Base-by-base conservation (phyloP, 2,888 invertebrate genomes). In the Drosophila formosana region DNA sequence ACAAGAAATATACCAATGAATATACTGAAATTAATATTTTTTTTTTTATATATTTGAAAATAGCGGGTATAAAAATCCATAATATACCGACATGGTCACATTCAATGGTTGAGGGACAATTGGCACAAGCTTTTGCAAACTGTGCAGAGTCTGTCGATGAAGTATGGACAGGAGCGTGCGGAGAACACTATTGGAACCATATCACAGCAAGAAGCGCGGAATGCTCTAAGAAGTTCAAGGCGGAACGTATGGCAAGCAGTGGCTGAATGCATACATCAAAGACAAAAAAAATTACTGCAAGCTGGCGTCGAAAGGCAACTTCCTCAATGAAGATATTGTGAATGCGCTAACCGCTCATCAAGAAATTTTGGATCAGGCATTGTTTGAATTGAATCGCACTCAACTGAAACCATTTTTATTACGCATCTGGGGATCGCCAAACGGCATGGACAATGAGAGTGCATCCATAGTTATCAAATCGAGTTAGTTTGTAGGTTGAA, bases 211-310 rank as follows among this genome's bases (percentile, higher is more conserved):
- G 98, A 98, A 91, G 98, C 98, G 0, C 94, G 96, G 79, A 96
- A 96, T 39, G 96, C 98, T 0, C 93, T 98, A 13, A 94, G 96
- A 23, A 91, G 94, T n/a, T 96, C 97, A 88, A 95, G 96, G 77
- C 98, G 98, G 13, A 96, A 97, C 90, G 95, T 98, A 72, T 97
- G 98, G 96, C 96, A 96, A 65, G 97, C 98, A 32, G 97, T 98
- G 65, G 96, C 96, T 18, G 96, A 96, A 86, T 98, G 98, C 90
- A 96, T 98, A 45, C 96, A 97, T 90, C 95, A 96, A 85, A 93
- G 97, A 65, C 96, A 97, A 88, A 94, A 95, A n/a, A 90, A 97
- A 97, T 94, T 95, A 94, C 86, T 93, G 94, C 28, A 95, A 95
- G 60, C 92, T 96, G 64, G 93, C 94, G 50, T 92, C 94, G 1